Conservation (phyloP, 1,140 invertebrate species). For the Drosophila leontia region DNA sequence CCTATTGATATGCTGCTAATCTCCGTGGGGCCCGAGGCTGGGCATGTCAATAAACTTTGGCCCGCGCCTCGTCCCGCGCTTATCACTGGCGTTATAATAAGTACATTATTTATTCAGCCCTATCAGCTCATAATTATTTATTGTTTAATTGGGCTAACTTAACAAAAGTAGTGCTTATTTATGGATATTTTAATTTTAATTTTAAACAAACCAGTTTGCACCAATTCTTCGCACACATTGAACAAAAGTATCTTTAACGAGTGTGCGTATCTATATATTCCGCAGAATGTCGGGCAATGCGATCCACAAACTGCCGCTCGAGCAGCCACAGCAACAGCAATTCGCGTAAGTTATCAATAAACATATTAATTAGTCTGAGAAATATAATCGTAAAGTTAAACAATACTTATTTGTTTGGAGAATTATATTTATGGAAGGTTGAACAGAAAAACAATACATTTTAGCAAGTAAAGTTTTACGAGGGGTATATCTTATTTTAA, state of each 20-base stretch:
- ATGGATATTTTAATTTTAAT: conserved; percentile 5
- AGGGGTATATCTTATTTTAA: too few relatives aligned
- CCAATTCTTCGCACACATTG: conserved; percentile 27
- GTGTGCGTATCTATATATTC: conserved; percentile 24
- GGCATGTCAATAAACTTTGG: conserved; percentile 58
- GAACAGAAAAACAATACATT: background rate
- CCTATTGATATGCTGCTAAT: conserved; percentile 48
- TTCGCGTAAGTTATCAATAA: conserved; percentile 71
- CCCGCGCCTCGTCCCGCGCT: conserved; percentile 7
- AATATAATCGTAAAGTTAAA: conserved; percentile 31
- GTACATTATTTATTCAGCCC: conserved; percentile 13
- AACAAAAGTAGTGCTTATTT: background rate
- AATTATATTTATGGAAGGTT: conserved; percentile 1
- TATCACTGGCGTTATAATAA: conserved; percentile 25
- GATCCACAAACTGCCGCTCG: conserved; percentile 30
- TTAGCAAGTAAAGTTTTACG: too few relatives aligned
- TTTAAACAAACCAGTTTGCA: conserved; percentile 42
- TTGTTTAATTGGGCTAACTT: conserved; percentile 27
- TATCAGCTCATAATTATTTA: conserved; percentile 29
- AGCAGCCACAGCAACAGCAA: conserved; percentile 64
- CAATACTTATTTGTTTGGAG: conserved; percentile 8
- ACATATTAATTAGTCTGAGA: conserved; percentile 41
- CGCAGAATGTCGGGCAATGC: conserved; percentile 54
- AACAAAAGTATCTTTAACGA: conserved; percentile 13
- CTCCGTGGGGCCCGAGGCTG: conserved; percentile 27